Base-by-base conservation (phyloP, 2,888 invertebrate species). In the Thymelicus acteon region DNA sequence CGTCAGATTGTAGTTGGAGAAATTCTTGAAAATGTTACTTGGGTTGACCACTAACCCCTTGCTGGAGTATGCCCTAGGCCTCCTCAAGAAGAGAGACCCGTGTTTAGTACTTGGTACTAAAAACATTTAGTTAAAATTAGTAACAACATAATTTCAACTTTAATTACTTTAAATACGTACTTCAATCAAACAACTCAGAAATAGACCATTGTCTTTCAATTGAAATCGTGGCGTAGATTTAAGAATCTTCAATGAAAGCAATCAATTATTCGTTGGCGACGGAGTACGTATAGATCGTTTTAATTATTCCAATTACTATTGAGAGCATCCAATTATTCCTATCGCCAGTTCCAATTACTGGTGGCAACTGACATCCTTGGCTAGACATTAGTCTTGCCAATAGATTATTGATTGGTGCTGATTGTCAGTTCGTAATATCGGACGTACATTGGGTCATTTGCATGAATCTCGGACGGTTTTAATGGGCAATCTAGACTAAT, bases 321-420 rank as follows among this genome's bases (percentile, higher is more conserved):
- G 82, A 83, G 85, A 84, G 81, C 82, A 79, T 81, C 80, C 89
- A 88, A 89, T 92, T 90, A 92, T 83, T 83, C 85, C 85, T 77
- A 81, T 80, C 79, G 80, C 83, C 85, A 84, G 85, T 89, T 90
- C 91, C 90, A 87, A 91, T 83, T 79, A 81, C 77, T 82, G 77
- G 85, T 82, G 84, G 80, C 84, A 82, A 83, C 86, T 77, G 82
- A 79, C 84, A 90, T 91, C 93, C 93, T 93, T 93, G 92, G 86
- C 85, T 87, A 88, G 88, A 91, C 91, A 93, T 93, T 93, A 93
- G 82, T 83, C 83, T 83, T 87, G 89, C 89, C 92, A 91, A 93
- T 93, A 92, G 88, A 87, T 90, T 92, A 93, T 93, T 93, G 93
- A 93, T 93, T 93, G 93, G 92, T 92, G 90, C 89, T 92, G 92